Base-by-base conservation (phyloP, 2,888 invertebrate genomes). In the Drosophila phalerata region DNA sequence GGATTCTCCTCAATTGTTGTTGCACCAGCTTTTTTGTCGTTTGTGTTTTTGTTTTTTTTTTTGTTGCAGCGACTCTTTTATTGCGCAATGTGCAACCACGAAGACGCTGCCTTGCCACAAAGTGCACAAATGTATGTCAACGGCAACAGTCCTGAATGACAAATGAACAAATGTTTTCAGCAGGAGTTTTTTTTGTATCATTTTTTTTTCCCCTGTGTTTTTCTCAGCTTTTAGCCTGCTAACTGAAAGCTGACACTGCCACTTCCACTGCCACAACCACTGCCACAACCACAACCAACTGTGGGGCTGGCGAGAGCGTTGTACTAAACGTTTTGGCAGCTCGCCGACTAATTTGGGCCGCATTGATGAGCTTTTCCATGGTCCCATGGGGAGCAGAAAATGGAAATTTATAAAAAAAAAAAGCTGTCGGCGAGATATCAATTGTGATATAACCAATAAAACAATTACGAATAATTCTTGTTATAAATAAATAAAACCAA, bases 61-160 rank as follows among this genome's bases (percentile, higher is more conserved):
- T 9, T 38, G 5, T 40, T 40, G 28, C 42, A 53, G 49, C 68
- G 57, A 52, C 56, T 70, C 70, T 83, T 78, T 84, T 86, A 87
- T 86, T 86, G 85, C 89, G 85, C 89, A 80, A 86, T 68, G 72
- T 67, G 77, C 83, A 70, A 63, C 62, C 42, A 55, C 66, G 69
- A 62, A 51, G 57, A 45, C 56, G 63, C 34, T 64, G 55, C 48
- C 61, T 62, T 52, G 62, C 79, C 88, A 85, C 78, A 82, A 88
- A 85, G 77, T 85, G 88, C 89, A 88, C 87, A 87, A 91, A 91
- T 91, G 92, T 91, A 89, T 91, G 91, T 91, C 91, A 91, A 74
- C 84, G 77, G 84, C 81, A 73, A 80, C 91, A 85, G 89, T 81
- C 84, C 88, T 83, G 86, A 86, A 88, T 91, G 91, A 91, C 91